A percentile compares a stretch with the other conserved stretches of the same genome.
Conservation (phyloP, 2,113 vertebrate species). For the Puffinus mauretanicus region DNA sequence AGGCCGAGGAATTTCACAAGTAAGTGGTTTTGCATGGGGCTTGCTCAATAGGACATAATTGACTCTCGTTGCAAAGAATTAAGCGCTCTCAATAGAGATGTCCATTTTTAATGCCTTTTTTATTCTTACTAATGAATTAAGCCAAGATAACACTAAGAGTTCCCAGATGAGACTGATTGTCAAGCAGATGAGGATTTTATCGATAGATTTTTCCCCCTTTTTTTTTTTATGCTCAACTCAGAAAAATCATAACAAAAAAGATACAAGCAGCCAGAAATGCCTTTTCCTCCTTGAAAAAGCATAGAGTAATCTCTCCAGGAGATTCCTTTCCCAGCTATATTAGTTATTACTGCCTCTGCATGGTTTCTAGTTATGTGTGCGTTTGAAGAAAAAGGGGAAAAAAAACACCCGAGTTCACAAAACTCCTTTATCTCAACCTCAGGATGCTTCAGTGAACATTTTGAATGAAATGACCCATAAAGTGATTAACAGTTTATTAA, state of each 20-base stretch:
- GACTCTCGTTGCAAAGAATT: constrained; percentile 48
- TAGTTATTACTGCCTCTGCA: constrained; percentile 61
- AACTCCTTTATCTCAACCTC: constrained; percentile 18
- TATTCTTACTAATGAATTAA: constrained; percentile 56
- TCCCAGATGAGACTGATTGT: constrained; percentile 53
- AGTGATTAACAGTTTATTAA: constrained; percentile 52
- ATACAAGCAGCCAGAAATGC: not conserved
- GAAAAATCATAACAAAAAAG: not conserved
- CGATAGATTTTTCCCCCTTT: not conserved
- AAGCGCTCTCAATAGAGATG: constrained; percentile 53
- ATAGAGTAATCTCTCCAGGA: constrained; percentile 45
- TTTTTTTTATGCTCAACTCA: not conserved
- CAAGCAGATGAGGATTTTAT: constrained; percentile 41
- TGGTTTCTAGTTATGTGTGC: constrained; percentile 37
- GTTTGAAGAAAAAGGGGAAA: constrained; percentile 7
- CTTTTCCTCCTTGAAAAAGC: not conserved
- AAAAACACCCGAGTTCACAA: not conserved
- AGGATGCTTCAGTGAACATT: constrained; percentile 25
- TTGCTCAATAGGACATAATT: constrained; percentile 7
- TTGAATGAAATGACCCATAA: constrained; percentile 27
- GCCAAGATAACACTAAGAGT: constrained; percentile 47
- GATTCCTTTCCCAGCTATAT: constrained; percentile 20
- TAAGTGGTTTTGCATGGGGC: not conserved
- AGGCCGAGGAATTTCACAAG: constrained; percentile 5
- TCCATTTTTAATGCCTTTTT: constrained; percentile 39